Evolutionary conservation across 2,888 invertebrate genomes (phyloP), one percentile per base, ranked within the genome.

Genomic region (Eucriotettix oculatus): DNA sequence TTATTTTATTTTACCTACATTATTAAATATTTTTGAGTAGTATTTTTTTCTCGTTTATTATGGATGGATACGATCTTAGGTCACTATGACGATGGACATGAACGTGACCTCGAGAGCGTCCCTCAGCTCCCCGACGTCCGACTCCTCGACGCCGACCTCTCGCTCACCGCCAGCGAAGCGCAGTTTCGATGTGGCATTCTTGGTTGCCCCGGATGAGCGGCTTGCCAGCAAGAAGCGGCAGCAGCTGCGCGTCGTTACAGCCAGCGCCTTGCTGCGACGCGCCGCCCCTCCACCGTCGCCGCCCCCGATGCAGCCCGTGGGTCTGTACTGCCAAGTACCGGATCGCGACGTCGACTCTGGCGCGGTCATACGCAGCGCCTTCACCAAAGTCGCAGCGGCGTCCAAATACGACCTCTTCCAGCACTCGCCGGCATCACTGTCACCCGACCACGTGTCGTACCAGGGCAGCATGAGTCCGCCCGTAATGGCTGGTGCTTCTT

Each of bases 121-220:
- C 14, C 48, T 48, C 14, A 14, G 48, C 48, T 48, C 48, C n/a
- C 48, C 48, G 14, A 48, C n/a, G 48, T 48, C 48, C 9, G n/a
- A 12, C 48, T 14, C n/a, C 48, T 14, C 48, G 14, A 5, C 48
- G 14, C n/a, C 48, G 3, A 48, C 14, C 48, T 7, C 48, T 9
- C 12, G 14, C n/a, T 3, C 48, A 5, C 14, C 48, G 14, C 48
- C 54, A 29, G 58, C 64, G 60, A 93, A 93, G 69, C 77, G 93
- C 16, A 87, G 90, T 0, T 93, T 93, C 70, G 92, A 93, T 71
- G 92, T 93, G 11, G 92, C 92, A 0, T 93, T 93, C 68, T 75
- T 93, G 41, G 90, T 92, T 79, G 85, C 89, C 72, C 90, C 90
- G 1, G 90, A 91, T 70, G 90, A 90, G 64, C 87, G 87, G 68